phyloP scores from a whole-genome alignment of 2,797 vertebrate species.

The Lerista edwardsae region DNA sequence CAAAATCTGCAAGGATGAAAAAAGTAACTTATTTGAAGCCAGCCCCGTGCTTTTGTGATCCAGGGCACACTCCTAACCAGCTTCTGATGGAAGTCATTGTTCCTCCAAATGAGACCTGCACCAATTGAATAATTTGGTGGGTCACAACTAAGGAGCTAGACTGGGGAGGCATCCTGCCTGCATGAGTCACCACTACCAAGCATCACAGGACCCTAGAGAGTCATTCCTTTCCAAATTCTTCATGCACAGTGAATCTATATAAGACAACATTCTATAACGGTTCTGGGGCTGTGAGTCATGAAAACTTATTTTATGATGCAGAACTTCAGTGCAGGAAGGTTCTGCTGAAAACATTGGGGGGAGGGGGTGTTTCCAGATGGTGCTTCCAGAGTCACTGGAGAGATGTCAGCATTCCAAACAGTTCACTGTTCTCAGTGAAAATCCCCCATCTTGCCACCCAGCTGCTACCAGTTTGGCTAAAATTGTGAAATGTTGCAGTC shows the following conservation, averaged over 20 bases:
- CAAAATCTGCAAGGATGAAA: neutral
- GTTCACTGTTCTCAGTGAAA: neutral
- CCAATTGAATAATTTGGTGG: neutral
- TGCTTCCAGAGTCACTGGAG: neutral
- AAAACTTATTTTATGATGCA: neutral
- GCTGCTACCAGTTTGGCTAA: neutral
- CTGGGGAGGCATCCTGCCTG: neutral
- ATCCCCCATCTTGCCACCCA: neutral
- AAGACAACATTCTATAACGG: neutral
- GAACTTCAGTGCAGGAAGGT: slow-evolving; percentile 1
- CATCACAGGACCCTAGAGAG: neutral
- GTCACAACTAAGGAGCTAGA: neutral
- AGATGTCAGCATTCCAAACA: neutral
- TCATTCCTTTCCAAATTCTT: slow-evolving; percentile 4
- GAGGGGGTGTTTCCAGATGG: too few relatives aligned
- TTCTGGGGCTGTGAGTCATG: slow-evolving; percentile 3
- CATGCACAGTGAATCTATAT: neutral
- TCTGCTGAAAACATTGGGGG: neutral
- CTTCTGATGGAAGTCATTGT: neutral
- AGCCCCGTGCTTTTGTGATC: too few relatives aligned
- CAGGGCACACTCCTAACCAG: too few relatives aligned
- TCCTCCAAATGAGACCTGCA: neutral
- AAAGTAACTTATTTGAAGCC: neutral
- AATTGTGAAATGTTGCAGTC: neutral
- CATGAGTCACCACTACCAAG: slow-evolving; percentile 12